These are phyloP conservation scores for Scaeva pyrastri DNA, from an alignment of 2,888 invertebrate genomes.

Conservation along the genomic window DNA sequence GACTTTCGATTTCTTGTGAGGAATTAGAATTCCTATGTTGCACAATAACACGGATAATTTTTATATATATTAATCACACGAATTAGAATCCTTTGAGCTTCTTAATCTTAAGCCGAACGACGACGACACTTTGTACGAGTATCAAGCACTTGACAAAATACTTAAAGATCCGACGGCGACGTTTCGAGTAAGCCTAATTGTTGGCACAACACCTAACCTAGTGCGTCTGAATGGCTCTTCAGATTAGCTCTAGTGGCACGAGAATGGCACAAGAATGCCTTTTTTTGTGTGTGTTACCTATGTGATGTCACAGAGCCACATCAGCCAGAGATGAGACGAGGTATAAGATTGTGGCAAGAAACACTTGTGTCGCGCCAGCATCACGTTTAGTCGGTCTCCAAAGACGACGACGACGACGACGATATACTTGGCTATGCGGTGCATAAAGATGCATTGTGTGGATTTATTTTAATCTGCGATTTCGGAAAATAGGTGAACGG, in stretches of 20 bases:
- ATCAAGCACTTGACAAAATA: slow-evolving; percentile 48
- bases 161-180: slow-evolving; percentile 29
- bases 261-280: slow-evolving; percentile 73
- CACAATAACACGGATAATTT: slow-evolving; percentile 45
- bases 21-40: slow-evolving; percentile 58
- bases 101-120: not conserved
- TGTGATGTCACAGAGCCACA: slow-evolving; percentile 12
- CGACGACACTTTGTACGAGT: not conserved
- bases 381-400: slow-evolving; percentile 32
- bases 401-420: not conserved
- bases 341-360: slow-evolving; percentile 14
- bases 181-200: slow-evolving; percentile 51
- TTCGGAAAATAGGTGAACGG: slow-evolving; percentile 66
- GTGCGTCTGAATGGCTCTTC: slow-evolving; percentile 43
- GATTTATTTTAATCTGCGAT: slow-evolving; percentile 35
- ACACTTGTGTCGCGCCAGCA: slow-evolving; percentile 63
- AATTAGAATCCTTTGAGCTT: not conserved
- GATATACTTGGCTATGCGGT: slow-evolving; percentile 40
- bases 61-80: not conserved
- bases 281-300: slow-evolving; percentile 24
- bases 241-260: slow-evolving; percentile 68
- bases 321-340: not conserved
- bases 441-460: slow-evolving; percentile 33
- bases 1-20: slow-evolving; percentile 63
- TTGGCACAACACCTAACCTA: slow-evolving; percentile 62